Conservation (phyloP, 2,888 invertebrate species). For the Ferrisia virgata region DNA sequence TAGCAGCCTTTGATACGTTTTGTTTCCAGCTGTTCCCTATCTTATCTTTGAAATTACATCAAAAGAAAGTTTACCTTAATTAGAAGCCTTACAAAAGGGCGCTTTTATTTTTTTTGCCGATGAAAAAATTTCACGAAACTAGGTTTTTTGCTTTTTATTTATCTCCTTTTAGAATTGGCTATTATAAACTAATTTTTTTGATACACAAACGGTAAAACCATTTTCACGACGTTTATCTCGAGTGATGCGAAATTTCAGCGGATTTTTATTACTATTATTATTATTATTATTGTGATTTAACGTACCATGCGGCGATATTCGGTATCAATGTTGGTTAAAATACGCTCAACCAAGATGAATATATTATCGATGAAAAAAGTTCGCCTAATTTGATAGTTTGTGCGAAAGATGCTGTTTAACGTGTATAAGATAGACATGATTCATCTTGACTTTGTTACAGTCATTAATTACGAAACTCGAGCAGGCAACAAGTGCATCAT, state of each 20-base stretch:
- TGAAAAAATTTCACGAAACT: neutral
- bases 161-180: neutral
- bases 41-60: constrained; percentile 28
- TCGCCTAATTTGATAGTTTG: neutral
- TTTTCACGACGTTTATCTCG: too few relatives aligned
- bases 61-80: constrained; percentile 17
- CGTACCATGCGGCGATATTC: too few relatives aligned
- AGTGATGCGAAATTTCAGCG: too few relatives aligned
- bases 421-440: neutral
- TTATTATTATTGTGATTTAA: too few relatives aligned
- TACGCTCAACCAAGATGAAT: neutral
- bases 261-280: too few relatives aligned
- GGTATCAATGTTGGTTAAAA: too few relatives aligned
- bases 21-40: constrained; percentile 28
- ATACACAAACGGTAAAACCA: neutral
- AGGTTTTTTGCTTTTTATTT: neutral
- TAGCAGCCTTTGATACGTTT: constrained; percentile 1
- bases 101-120: neutral
- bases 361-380: neutral
- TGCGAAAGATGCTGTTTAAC: neutral
- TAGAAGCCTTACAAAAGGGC: neutral
- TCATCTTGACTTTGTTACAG: neutral
- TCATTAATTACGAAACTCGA: constrained; percentile 20
- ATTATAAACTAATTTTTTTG: neutral
- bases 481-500: neutral